Evolutionary conservation across 2,888 invertebrate genomes (phyloP), one percentile per base, ranked within the genome.

Genomic region (Nemapogon koenigi): DNA sequence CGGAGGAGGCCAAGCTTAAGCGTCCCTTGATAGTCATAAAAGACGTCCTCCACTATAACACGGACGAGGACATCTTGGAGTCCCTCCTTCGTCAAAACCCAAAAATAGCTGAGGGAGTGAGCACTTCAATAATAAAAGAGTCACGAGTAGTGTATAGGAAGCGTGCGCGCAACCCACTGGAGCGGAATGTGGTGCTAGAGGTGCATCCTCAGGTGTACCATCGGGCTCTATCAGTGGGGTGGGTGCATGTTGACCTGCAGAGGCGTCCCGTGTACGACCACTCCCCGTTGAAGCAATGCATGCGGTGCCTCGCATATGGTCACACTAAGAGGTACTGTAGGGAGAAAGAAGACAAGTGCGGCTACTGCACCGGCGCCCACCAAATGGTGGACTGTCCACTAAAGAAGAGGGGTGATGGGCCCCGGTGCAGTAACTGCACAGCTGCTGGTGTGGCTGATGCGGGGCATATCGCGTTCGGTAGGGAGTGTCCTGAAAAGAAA

Each of bases 1-100:
- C 43, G 0, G 38, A 45, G 27, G 43, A 44, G 3, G 18, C 42
- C 1, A 36, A 37, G n/a, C 46, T 46, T 28, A 46, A 43, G 13
- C 35, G 45, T 31, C 49, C 47, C 1, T 19, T 46, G 0, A 2
- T 47, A 4, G 18, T 44, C 0, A 17, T 47, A 0, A 42, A 16
- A 15, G 39, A 43, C 17, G 41, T 47, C 6, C 19, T 46, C 4
- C n/a, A 6, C 10, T 31, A 28, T 28, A 35, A 38, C 19, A 41
- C 35, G 1, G 31, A 41, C 13, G 41, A 38, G 10, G 38, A 41
- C 3, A 18, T 41, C 18, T 3, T 35, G 1, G 11, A 22, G 3
- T 32, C 38, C 3, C 17, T 41, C 2, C 16, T n/a, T 10, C 27
- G 26, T 2, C 40, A 40, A 18, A 40, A 40, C 22, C 3, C 3